A percentile compares a stretch with the other conserved stretches of the same genome.
Conservation (phyloP, 35 echinoderm and acorn worm species). For the Anneissia japonica region DNA sequence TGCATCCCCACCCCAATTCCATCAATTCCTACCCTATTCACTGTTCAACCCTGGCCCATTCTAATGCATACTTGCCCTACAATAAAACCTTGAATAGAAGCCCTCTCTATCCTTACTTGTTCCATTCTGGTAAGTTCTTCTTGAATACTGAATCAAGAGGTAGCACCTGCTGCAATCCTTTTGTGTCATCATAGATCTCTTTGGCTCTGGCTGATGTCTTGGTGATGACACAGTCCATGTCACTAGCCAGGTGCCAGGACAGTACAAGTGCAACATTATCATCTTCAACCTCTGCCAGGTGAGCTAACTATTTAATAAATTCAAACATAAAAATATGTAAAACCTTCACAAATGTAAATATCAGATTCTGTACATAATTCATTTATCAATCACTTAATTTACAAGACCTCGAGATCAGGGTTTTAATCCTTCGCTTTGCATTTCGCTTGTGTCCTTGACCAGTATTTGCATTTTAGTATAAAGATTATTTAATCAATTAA, state of each 20-base stretch:
- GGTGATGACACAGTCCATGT: constrained; percentile 93
- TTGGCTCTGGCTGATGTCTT: constrained; percentile 65
- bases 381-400: too few relatives aligned
- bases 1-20: too few relatives aligned
- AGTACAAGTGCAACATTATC: constrained; percentile 65
- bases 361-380: too few relatives aligned
- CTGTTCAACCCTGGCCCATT: too few relatives aligned
- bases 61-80: too few relatives aligned
- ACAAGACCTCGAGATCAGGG: too few relatives aligned
- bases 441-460: too few relatives aligned
- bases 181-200: constrained; percentile 49
- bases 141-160: constrained; percentile 85
- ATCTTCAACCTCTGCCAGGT: constrained; percentile 70
- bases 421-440: too few relatives aligned
- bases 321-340: background rate
- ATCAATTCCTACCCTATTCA: too few relatives aligned
- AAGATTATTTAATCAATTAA: too few relatives aligned
- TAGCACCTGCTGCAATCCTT: constrained; percentile 72
- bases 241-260: constrained; percentile 80
- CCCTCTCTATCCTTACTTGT: constrained; percentile 60
- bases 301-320: constrained; percentile 41
- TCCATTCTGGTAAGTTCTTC: constrained; percentile 62
- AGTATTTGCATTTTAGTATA: too few relatives aligned
- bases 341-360: background rate
- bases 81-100: too few relatives aligned